phyloP scores from a whole-genome alignment of 1,140 invertebrate species.

The Paramacrobiotus metropolitanus region DNA sequence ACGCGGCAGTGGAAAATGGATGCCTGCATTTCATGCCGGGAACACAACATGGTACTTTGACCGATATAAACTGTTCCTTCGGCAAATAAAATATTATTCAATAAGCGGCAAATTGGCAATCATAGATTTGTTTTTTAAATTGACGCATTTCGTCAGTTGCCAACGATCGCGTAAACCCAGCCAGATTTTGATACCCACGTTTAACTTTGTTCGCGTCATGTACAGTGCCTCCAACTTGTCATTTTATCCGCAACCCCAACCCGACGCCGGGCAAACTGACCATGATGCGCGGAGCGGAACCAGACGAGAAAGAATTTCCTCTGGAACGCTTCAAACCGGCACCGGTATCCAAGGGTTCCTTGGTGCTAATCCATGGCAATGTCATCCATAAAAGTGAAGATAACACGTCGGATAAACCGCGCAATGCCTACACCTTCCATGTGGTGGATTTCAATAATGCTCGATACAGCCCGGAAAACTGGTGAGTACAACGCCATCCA shows the following conservation, averaged over 20 bases:
- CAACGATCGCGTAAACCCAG: too few relatives aligned
- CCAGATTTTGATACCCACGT: too few relatives aligned
- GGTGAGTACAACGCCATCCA: too few relatives aligned
- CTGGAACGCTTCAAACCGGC: constrained; percentile 50
- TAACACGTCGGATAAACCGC: constrained; percentile 54
- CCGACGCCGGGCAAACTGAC: constrained; percentile 28
- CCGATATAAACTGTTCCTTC: too few relatives aligned
- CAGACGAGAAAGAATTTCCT: constrained; percentile 42
- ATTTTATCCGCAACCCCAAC: constrained; percentile 45
- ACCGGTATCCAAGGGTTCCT: constrained; percentile 54
- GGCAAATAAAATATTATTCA: too few relatives aligned
- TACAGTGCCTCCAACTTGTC: constrained; percentile 19
- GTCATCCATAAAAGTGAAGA: constrained; percentile 73
- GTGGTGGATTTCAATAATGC: constrained; percentile 48
- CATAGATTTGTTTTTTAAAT: too few relatives aligned
- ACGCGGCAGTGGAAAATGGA: constrained; percentile 71
- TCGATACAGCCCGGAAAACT: constrained; percentile 55
- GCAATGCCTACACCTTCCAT: constrained; percentile 88
- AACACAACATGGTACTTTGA: constrained; percentile 56
- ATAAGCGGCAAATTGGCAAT: too few relatives aligned
- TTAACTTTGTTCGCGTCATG: too few relatives aligned
- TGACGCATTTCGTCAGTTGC: too few relatives aligned
- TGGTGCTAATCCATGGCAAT: constrained; percentile 68
- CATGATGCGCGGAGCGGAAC: constrained; percentile 23
- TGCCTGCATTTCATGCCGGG: constrained; percentile 74